Conservation (phyloP, 2,797 vertebrate genomes). For the Scarus forsteni region DNA sequence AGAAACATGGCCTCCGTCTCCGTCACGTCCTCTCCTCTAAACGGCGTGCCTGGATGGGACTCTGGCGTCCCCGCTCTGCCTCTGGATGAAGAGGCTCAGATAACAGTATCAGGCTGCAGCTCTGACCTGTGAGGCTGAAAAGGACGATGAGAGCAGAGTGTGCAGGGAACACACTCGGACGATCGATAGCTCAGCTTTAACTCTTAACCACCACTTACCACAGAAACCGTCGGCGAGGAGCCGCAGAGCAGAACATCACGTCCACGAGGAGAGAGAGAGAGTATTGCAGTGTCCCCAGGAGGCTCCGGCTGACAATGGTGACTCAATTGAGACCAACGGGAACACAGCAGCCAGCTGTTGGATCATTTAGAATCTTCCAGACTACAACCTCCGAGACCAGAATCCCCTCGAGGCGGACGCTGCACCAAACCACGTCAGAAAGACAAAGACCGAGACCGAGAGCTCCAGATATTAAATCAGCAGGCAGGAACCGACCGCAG, state of each 20-base stretch:
- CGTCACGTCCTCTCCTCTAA: neutral
- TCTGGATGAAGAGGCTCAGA: neutral
- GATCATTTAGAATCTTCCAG: neutral
- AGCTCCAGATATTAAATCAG: neutral
- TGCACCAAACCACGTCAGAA: neutral
- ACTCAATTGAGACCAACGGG: slow-evolving; percentile 1
- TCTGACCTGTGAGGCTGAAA: neutral
- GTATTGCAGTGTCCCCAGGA: neutral
- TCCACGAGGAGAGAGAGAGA: neutral
- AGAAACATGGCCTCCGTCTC: no score
- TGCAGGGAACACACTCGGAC: neutral
- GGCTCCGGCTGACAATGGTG: slow-evolving; percentile 1
- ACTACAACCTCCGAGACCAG: neutral
- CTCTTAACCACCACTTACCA: slow-evolving; percentile 1
- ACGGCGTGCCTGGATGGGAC: neutral
- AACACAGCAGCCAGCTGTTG: neutral
- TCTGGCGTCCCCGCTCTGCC: neutral
- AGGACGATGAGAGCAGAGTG: neutral
- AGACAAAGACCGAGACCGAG: neutral
- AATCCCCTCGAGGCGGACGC: neutral
- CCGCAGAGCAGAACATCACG: neutral
- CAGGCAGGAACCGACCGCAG: neutral
- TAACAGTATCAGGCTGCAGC: neutral
- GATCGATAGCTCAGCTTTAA: slow-evolving; percentile 8
- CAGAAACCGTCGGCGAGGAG: neutral